phyloP scores from a whole-genome alignment of 2,888 invertebrate genomes.

The Parnassius smintheus region DNA sequence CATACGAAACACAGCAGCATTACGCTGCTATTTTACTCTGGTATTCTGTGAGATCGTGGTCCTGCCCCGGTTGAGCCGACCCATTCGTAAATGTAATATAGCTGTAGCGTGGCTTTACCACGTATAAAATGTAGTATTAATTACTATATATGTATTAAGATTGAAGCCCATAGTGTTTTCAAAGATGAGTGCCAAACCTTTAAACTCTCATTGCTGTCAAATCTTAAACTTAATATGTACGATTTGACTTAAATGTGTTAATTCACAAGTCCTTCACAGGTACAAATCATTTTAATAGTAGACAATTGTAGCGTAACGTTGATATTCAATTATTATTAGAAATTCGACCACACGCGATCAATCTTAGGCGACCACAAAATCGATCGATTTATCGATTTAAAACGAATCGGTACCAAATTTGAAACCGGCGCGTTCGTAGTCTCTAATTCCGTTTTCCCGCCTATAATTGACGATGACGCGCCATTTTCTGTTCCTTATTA shows the following conservation, averaged over 20 bases:
- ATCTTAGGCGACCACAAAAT: constrained; percentile 57
- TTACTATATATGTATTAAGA: too few relatives aligned
- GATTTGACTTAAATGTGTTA: not conserved
- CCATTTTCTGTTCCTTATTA: constrained; percentile 53
- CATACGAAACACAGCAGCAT: too few relatives aligned
- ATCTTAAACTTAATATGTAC: too few relatives aligned
- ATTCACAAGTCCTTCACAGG: constrained; percentile 37
- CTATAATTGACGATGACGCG: constrained; percentile 79
- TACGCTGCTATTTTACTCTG: too few relatives aligned
- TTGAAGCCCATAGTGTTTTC: too few relatives aligned
- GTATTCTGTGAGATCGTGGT: too few relatives aligned
- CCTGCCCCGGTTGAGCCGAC: too few relatives aligned
- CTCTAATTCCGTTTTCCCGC: constrained; percentile 80
- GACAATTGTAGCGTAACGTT: constrained; percentile 66
- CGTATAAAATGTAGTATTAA: too few relatives aligned
- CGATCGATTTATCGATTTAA: constrained; percentile 78
- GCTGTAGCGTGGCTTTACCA: too few relatives aligned
- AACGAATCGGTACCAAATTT: constrained; percentile 79
- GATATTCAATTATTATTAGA: constrained; percentile 77
- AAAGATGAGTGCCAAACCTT: too few relatives aligned
- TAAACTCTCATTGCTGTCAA: too few relatives aligned
- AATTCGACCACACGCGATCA: constrained; percentile 78
- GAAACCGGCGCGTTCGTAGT: constrained; percentile 66
- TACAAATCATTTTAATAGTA: constrained; percentile 68
- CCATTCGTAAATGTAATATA: too few relatives aligned